Base-by-base conservation (phyloP, 2,888 invertebrate species). In the Actias luna region DNA sequence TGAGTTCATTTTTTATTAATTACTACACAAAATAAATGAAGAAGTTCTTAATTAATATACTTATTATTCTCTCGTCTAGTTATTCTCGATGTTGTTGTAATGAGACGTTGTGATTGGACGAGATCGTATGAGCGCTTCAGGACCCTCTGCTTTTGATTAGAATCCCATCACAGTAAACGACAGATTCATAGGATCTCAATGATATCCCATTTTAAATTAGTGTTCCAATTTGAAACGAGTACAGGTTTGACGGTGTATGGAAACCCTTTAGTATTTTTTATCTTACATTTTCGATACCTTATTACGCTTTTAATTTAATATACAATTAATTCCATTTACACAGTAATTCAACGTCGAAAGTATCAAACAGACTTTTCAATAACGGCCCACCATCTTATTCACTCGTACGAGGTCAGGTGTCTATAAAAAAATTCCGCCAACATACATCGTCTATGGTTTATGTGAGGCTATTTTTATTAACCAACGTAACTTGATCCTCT, bases 401-500 rank as follows among this genome's bases (percentile, higher is more conserved):
- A 27, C 52, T 14, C 39, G 46, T 7, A 60, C 29, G 29, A 46
- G 46, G 29, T 29, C 39, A 46, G 29, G 52, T 55, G 29, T 55
- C 52, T 55, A 27, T 55, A 55, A 55, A 55, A 52, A 55, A 29
- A 55, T 16, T 14, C 46, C 39, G 5, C 10, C 29, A 55, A 5
- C 14, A 18, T 27, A 14, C 52, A 16, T 29, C 14, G 4, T 29
- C 29, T 27, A 29, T 29, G 52, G 52, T 55, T 55, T 55, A 29
- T 55, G 25, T 55, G 25, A 55, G 52, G 52, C n/a, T 29, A 55
- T 27, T 55, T 55, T 55, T 29, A 55, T 14, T 55, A 29, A 55
- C 52, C 29, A 55, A 16, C 29, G 16, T 55, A 55, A 29, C 16
- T 29, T 55, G 52, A 55, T n/a, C 52, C n/a, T 14, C 46, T 46